phyloP scores from a whole-genome alignment of 2,113 vertebrate genomes.

The Opisthocomus hoazin region DNA sequence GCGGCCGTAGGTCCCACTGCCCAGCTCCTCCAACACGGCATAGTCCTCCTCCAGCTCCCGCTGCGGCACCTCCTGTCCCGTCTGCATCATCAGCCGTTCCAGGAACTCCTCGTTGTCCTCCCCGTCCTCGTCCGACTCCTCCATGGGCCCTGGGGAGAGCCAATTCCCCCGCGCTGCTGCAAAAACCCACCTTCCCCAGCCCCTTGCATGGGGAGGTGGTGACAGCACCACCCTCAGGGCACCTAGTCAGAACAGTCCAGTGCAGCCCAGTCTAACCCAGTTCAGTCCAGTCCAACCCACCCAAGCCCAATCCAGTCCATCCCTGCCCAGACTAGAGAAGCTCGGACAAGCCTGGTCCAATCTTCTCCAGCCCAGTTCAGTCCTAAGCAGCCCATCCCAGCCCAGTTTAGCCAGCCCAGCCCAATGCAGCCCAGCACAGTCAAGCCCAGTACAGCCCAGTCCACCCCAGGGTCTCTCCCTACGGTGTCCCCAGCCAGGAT shows the following conservation, averaged over 20 bases:
- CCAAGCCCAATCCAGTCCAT: not conserved
- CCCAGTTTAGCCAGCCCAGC: not conserved
- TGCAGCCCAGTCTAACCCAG: not conserved
- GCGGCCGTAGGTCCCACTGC: slow-evolving; percentile 85
- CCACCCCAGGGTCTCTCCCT: not conserved
- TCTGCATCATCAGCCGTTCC: slow-evolving; percentile 81
- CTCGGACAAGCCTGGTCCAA: no score
- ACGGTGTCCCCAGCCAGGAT: no score
- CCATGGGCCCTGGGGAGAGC: not conserved
- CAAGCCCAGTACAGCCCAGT: not conserved
- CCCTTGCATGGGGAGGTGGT: not conserved
- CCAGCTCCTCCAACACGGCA: slow-evolving; percentile 79
- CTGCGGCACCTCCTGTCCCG: slow-evolving; percentile 70
- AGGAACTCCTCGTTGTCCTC: slow-evolving; percentile 71
- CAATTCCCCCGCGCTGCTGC: not conserved
- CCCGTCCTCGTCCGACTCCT: not conserved
- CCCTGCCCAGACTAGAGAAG: not conserved
- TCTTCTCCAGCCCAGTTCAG: not conserved
- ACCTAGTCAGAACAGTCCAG: no score
- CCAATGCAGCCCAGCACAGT: not conserved
- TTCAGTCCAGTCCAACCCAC: no score
- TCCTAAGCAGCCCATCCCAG: not conserved
- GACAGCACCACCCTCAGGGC: not conserved
- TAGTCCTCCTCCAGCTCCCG: slow-evolving; percentile 80
- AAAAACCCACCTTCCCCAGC: not conserved